Base-by-base conservation (phyloP, 1,140 invertebrate genomes). In the Stegodyphus dumicola region DNA sequence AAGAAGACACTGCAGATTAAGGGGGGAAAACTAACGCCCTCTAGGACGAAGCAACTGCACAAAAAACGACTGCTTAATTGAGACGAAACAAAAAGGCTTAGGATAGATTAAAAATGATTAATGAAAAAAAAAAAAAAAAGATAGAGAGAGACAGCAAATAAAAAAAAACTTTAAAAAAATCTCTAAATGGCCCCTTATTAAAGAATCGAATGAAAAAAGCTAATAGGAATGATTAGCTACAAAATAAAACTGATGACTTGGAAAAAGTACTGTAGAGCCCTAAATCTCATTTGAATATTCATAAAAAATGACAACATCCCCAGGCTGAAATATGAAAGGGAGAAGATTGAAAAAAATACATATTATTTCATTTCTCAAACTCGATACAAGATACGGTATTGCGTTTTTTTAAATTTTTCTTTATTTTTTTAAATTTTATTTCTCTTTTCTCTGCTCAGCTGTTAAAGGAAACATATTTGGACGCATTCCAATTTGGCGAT, bases 61-160 rank as follows among this genome's bases (percentile, higher is more conserved):
- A 80, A 80, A 80, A 80, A 69, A 15, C 4, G 78, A 49, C 10
- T 75, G 33, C 80, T 83, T 83, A 83, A 83, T 83, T 83, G 80
- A 73, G 71, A 83, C 56, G 52, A 83, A 83, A 83, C 80, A 83
- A 83, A 83, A 83, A 83, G 80, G 80, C 80, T 83, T 83, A 77
- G 53, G 80, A 83, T 83, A 83, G 80, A 83, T 83, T 83, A 83
- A 83, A 83, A 83, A 83, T 83, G 80, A 83, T 83, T 83, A 83
- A 83, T 83, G 80, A 83, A 83, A 83, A 80, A 75, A 83, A 83
- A 60, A 51, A 15, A 13, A 5, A 71, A 56, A n/a, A n/a, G n/a
- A n/a, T n/a, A n/a, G 49, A 78, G 52, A 80, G 71, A n/a, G 56
- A 73, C 60, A 80, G 65, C 5, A 18, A 73, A 75, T 54, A 73